Conservation (phyloP, 1,140 invertebrate genomes). For the Araneus ventricosus region DNA sequence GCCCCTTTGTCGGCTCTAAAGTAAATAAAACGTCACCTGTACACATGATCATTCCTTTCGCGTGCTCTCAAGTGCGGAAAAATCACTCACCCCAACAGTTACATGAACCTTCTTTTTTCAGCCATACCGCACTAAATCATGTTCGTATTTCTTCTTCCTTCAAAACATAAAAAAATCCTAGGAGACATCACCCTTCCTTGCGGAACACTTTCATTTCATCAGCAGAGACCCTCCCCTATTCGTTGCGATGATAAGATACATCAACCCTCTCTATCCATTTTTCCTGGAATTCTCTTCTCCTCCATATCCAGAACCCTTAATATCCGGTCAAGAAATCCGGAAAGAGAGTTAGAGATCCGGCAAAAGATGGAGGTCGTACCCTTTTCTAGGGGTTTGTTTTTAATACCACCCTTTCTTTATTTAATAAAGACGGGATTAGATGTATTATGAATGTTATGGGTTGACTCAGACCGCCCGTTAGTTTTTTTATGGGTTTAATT, state of each 20-base stretch:
- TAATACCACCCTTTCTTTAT: constrained; percentile 18
- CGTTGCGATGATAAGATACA: constrained; percentile 20
- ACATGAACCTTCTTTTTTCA: too few species aligned
- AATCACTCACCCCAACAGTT: not conserved
- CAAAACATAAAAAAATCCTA: not conserved
- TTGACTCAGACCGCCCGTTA: not conserved
- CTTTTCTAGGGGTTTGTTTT: not conserved
- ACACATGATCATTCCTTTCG: not conserved
- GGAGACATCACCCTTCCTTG: not conserved
- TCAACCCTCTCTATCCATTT: not conserved
- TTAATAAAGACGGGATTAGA: constrained; percentile 37
- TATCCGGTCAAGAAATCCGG: constrained; percentile 16
- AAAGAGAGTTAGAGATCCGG: not conserved
- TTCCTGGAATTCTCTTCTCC: not conserved
- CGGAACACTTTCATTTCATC: constrained; percentile 1
- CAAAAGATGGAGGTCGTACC: not conserved
- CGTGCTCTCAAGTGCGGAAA: not conserved
- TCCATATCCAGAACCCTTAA: not conserved
- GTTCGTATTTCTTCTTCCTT: not conserved
- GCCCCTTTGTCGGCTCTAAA: not conserved
- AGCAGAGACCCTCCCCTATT: not conserved
- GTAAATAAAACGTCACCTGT: not conserved
- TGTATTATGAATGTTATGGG: not conserved
- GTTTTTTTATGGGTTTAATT: constrained; percentile 46
- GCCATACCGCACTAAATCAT: not conserved